phyloP scores from a whole-genome alignment of 2,888 invertebrate species.

The Hyles lineata region DNA sequence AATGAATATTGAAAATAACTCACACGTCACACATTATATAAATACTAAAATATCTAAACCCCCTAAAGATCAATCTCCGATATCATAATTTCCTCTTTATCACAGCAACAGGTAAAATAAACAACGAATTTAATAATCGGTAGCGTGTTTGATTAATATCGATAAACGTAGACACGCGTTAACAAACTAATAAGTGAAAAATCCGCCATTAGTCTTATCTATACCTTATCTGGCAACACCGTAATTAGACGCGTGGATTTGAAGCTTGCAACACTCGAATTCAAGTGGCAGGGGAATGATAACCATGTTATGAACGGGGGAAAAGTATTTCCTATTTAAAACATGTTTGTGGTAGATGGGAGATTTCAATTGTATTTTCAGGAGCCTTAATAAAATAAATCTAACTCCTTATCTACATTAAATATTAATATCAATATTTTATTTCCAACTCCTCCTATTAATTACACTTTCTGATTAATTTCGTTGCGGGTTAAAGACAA shows the following conservation, averaged over 20 bases:
- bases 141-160: conserved; percentile 52
- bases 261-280: conserved; percentile 57
- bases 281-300: conserved; percentile 42
- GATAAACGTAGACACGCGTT: conserved; percentile 48
- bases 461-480: too few relatives aligned
- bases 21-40: background rate
- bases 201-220: conserved; percentile 51
- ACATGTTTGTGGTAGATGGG: background rate
- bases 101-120: conserved; percentile 22
- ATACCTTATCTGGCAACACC: conserved; percentile 77
- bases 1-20: too few relatives aligned
- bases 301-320: conserved; percentile 1
- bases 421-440: too few relatives aligned
- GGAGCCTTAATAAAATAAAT: too few relatives aligned
- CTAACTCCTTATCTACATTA: too few relatives aligned
- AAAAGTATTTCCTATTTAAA: background rate
- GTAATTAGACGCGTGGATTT: conserved; percentile 71
- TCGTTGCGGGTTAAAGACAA: too few relatives aligned
- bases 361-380: background rate
- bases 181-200: conserved; percentile 53
- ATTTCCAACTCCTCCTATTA: too few relatives aligned
- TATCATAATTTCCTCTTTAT: too few relatives aligned
- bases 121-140: conserved; percentile 69
- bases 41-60: background rate
- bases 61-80: too few relatives aligned